A percentile compares a stretch with the other conserved stretches of the same genome.
Conservation (phyloP, 2,113 vertebrate species). For the Pithys albifrons region DNA sequence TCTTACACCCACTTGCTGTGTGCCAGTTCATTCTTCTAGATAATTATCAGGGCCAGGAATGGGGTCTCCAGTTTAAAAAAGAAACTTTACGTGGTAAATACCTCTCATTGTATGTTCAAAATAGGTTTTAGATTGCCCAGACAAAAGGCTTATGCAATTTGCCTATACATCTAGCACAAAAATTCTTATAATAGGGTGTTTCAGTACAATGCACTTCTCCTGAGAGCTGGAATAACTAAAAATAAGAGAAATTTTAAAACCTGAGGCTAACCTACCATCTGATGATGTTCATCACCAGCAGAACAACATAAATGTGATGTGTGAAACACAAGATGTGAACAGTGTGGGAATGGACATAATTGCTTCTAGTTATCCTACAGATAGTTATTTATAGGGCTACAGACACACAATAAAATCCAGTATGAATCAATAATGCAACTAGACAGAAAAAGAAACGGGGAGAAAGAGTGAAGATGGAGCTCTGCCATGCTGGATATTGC, state of each 20-base stretch:
- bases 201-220: constrained; percentile 3
- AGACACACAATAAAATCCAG: background rate
- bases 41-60: constrained; percentile 16
- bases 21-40: constrained; percentile 20
- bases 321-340: background rate
- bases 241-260: constrained; percentile 4
- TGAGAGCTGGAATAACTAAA: constrained; percentile 26
- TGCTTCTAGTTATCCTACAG: background rate
- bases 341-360: background rate
- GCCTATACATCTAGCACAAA: constrained; percentile 13
- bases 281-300: background rate
- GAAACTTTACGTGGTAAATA: constrained; percentile 40
- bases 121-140: constrained; percentile 32
- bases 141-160: constrained; percentile 33
- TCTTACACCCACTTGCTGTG: constrained; percentile 17
- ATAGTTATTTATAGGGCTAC: background rate
- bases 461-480: background rate
- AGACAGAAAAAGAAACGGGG: background rate
- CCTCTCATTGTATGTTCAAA: constrained; percentile 35
- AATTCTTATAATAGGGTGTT: background rate
- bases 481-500: rapidly evolving
- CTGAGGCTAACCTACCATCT: constrained; percentile 25
- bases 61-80: constrained; percentile 22
- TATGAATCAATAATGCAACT: background rate
- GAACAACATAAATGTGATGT: background rate